Conservation (phyloP, 1,140 invertebrate genomes). For the Drosophila micromelanica region DNA sequence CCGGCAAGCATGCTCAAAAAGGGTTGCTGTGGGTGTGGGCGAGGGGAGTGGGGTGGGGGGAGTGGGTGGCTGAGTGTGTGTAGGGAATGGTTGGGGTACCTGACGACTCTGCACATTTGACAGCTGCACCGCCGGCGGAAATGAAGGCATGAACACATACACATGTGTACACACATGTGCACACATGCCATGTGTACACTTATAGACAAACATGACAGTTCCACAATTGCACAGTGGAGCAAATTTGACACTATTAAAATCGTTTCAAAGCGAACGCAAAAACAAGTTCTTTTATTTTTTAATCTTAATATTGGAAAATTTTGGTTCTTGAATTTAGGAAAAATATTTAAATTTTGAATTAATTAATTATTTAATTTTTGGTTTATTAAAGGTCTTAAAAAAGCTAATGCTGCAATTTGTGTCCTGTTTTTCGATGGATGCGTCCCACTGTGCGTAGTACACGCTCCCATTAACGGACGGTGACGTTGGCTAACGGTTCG, state of each 20-base stretch:
- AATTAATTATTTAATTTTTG: too few relatives aligned
- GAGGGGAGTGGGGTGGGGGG: not conserved
- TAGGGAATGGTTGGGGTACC: not conserved
- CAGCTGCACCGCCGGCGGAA: constrained; percentile 54
- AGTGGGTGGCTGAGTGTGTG: not conserved
- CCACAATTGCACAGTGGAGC: constrained; percentile 4
- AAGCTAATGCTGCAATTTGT: not conserved
- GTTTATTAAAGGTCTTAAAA: too few relatives aligned
- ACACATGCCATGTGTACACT: constrained; percentile 29
- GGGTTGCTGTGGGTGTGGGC: not conserved
- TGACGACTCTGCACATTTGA: constrained; percentile 53
- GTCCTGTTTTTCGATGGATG: not conserved
- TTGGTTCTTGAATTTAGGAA: too few relatives aligned
- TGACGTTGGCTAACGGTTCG: constrained; percentile 53
- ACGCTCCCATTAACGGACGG: constrained; percentile 69
- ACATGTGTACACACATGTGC: not conserved
- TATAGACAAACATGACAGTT: constrained; percentile 76
- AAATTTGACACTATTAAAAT: too few relatives aligned
- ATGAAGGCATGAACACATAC: constrained; percentile 27
- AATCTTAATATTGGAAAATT: too few relatives aligned
- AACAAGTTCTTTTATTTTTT: not conserved
- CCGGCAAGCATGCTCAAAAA: constrained; percentile 16
- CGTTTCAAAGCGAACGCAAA: too few relatives aligned
- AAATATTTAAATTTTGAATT: too few relatives aligned
- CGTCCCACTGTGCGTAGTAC: constrained; percentile 21